Evolutionary conservation across 2,888 invertebrate genomes (phyloP), one percentile per base, ranked within the genome.

Genomic region (Bruchidius siliquastri): DNA sequence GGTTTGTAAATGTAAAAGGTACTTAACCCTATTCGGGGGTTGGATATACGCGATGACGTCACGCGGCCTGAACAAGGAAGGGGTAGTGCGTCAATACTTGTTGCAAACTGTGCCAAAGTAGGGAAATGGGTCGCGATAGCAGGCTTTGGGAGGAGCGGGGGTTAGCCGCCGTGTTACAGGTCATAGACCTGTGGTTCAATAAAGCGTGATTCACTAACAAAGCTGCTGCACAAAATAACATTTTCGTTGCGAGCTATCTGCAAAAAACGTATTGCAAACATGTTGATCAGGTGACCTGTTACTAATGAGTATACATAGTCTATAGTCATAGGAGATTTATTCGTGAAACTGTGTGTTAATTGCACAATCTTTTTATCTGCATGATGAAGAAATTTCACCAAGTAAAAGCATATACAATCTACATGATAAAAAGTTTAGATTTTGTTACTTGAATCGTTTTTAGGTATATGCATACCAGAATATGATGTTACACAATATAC

Each of bases 101-200:
- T 87, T 86, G 87, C 87, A 85, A 86, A 86, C 84, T 87, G 84
- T 86, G 86, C 85, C 86, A 85, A 84, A 83, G 82, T 82, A 84
- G 84, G 83, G 82, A 86, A 85, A 81, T 85, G 78, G 86, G 86
- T 83, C 85, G 84, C 76, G 49, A 49, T 3, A 26, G 49, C 49
- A 13, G 49, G 49, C 49, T 49, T 30, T 30, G 13, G 49, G 49
- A 13, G 49, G 49, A 49, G 18, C 13, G 49, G 49, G 49, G 8
- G 49, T 18, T 49, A 49, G 75, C 77, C 75, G 76, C 75, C 77
- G 79, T 80, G 79, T 76, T 79, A 79, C 79, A 80, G 82, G 83
- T 83, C 82, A 82, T 81, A 80, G 84, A 83, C 82, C 82, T 80
- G 80, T 79, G 81, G 84, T 82, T 83, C 84, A 82, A 82, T 83